Evolutionary conservation across 2,113 vertebrate genomes (phyloP).

Genomic region (Actenoides lindsayi): DNA sequence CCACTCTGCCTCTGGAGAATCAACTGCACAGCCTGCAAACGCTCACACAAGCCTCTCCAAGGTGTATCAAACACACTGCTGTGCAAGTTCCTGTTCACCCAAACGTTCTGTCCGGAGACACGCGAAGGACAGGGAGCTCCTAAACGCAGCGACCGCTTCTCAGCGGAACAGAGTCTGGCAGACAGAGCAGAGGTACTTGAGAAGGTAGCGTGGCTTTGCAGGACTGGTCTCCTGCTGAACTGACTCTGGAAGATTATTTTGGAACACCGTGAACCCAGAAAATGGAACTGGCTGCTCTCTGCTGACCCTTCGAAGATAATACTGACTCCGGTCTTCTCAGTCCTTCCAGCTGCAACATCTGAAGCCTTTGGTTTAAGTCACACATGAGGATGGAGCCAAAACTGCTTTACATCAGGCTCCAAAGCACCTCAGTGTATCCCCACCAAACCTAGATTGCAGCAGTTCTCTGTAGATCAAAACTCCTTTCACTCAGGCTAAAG

Average conservation of each 20-base stretch:
- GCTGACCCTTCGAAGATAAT: conserved; percentile 26
- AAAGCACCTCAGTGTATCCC: neutral
- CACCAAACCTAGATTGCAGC: neutral
- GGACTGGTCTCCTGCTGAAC: neutral
- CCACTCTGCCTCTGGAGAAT: neutral
- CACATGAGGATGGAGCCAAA: neutral
- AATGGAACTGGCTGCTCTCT: neutral
- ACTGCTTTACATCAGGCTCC: neutral
- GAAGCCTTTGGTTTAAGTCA: neutral
- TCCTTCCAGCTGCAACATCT: neutral
- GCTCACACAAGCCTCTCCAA: neutral
- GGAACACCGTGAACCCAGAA: neutral
- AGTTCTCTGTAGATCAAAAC: neutral
- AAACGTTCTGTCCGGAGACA: neutral
- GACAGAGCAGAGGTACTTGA: neutral
- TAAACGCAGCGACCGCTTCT: neutral
- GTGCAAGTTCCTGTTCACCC: neutral
- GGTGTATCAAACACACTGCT: neutral
- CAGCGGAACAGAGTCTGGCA: neutral
- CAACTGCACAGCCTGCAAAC: neutral
- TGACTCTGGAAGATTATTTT: neutral
- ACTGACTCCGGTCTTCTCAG: neutral
- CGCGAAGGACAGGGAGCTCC: neutral
- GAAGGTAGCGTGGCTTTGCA: neutral
- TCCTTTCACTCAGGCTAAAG: neutral